Base-by-base conservation (phyloP, 2,888 invertebrate species). In the Drymonia ruficornis region DNA sequence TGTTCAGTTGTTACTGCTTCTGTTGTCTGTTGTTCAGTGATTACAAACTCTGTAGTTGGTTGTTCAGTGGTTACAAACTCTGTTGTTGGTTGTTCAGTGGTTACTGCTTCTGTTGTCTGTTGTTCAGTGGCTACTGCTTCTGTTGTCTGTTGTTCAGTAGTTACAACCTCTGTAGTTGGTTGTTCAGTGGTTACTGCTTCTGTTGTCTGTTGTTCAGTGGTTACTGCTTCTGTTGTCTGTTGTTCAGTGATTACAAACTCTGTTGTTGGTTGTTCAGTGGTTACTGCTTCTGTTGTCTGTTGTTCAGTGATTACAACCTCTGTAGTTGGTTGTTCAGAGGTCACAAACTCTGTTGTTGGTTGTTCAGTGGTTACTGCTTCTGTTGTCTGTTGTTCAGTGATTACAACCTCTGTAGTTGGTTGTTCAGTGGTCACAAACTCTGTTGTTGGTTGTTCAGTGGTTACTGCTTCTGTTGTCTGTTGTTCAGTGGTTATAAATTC, bases 51-150 rank as follows among this genome's bases (percentile, higher is more conserved):
- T 1, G 1, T 38, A 12, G 40, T 16, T 31, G 31, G 31, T 9
- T 16, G 42, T 23, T 42, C 42, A 42, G 42, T n/a, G n/a, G n/a
- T n/a, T n/a, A n/a, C n/a, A n/a, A n/a, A n/a, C n/a, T n/a, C n/a
- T 16, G 60, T 63, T 5, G 55, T 43, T n/a, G 52, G 36, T 12
- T 44, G 8, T 23, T 44, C 3, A 13, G 44, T 44, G 1, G 44
- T 44, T 23, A 12, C 11, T 8, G 44, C 36, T 59, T 48, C 29
- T 36, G 31, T n/a, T n/a, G n/a, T 46, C 11, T 45, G 42, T 28
- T 40, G 49, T 46, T 40, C 44, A 9, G 43, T 43, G 1, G 43
- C 11, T 1, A n/a, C n/a, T n/a, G n/a, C n/a, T n/a, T n/a, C n/a
- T n/a, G n/a, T 43, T 23, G 15, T 43, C 8, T 19, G 7, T 23